These are phyloP conservation scores for Petrocephalus schoutedeni DNA, from an alignment of 2,797 vertebrate species.

Conservation along the genomic window DNA sequence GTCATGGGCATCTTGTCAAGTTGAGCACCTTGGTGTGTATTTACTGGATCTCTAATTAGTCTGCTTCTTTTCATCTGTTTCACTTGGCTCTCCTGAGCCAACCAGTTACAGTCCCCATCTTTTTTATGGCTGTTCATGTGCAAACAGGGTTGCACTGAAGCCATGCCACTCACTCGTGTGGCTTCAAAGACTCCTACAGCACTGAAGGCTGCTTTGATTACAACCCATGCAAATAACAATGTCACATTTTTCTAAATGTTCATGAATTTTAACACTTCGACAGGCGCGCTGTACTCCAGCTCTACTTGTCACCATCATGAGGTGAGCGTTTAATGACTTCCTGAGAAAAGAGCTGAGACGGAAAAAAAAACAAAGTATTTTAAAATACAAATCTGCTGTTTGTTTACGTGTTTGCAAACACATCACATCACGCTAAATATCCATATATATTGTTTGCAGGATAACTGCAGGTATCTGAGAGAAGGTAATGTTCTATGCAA, in stretches of 20 bases:
- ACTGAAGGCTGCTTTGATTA: not conserved
- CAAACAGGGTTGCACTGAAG: not conserved
- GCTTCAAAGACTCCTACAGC: not conserved
- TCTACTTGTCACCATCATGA: not conserved
- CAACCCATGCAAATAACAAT: not conserved
- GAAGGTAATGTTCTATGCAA: not conserved
- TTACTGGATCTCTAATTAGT: not conserved
- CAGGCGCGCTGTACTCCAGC: not conserved
- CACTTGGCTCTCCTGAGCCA: not conserved
- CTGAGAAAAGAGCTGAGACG: not conserved
- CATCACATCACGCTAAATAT: not conserved
- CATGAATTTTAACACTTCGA: not conserved
- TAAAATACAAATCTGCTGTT: not conserved
- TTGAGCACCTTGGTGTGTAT: not conserved
- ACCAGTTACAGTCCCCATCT: not conserved
- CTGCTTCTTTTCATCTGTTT: not conserved
- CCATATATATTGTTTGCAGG: not conserved
- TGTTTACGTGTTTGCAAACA: not conserved
- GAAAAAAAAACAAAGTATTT: not conserved
- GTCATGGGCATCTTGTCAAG: not conserved
- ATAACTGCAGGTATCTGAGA: not conserved
- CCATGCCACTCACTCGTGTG: not conserved
- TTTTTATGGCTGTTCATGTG: not conserved
- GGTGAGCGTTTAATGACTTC: not conserved
- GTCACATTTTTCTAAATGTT: not conserved